Base-by-base conservation (phyloP, 2,797 vertebrate species). In the Okamejei kenojei region DNA sequence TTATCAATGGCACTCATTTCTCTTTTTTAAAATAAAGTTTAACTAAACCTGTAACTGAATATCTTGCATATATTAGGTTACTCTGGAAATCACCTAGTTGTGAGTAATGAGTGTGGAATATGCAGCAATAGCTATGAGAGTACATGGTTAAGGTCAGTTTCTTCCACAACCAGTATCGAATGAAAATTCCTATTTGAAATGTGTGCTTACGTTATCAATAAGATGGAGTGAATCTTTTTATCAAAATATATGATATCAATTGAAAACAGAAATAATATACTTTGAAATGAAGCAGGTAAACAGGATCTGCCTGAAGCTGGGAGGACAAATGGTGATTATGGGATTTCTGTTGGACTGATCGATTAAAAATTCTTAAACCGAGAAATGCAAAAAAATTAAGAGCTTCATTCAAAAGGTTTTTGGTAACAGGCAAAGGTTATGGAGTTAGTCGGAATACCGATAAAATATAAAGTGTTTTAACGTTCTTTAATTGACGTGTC, bases 71-170 rank as follows among this genome's bases (percentile, higher is more conserved):
- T 88, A 88, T 88, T 68, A 35, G n/a, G 32, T 88, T 88, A 88
- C 84, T 86, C 58, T 88, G 84, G 84, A 88, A 88, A 88, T 88
- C 84, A 88, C 84, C 84, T 68, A 68, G 63, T 21, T 86, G 26
- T 88, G 84, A 88, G 84, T 88, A 88, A 88, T 88, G 63, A 21
- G 84, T 35, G n/a, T 32, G 63, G 84, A 88, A 88, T 86, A 65
- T 65, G 9, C 63, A 88, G 61, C 63, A 19, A 29, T 35, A 9
- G n/a, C n/a, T n/a, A 58, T 26, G 10, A 63, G 29, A 63, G 26
- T 58, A 63, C 82, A 63, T 32, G 58, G 61, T 58, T 32, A 1
- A n/a, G 84, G 68, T 88, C 84, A 65, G 84, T 68, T 65, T 88
- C 84, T 68, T 68, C 58, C n/a, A 68, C 17, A 68, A n/a, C 29